Percentiles rank a stretch among this genome's conserved stretches.
phyloP scores from a whole-genome alignment of 2,113 vertebrate genomes.

The Chaetura pelagica region DNA sequence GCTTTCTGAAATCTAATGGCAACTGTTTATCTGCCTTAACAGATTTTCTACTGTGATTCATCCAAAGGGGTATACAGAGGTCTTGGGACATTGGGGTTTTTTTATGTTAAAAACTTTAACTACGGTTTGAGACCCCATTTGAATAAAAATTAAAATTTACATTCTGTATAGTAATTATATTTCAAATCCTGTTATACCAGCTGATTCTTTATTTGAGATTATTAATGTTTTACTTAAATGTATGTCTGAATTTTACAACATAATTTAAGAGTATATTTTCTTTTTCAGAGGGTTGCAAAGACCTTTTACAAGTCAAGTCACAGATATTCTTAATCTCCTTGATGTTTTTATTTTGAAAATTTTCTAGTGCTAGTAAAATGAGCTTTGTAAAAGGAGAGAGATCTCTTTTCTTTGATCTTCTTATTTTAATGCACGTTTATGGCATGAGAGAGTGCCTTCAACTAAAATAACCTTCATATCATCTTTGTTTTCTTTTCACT shows the following conservation, averaged over 20 bases:
- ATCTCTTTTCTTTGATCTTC: not conserved
- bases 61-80: not conserved
- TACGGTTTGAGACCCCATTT: not conserved
- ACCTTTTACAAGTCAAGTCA: not conserved
- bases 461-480: not conserved
- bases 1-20: not conserved
- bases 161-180: not conserved
- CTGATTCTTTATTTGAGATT: not conserved
- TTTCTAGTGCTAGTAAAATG: not conserved
- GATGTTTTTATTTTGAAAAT: not conserved
- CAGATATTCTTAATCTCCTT: not conserved
- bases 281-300: not conserved
- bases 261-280: not conserved
- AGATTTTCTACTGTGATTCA: not conserved
- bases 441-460: not conserved
- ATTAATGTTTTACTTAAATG: not conserved
- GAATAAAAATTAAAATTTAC: not conserved
- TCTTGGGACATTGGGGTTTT: not conserved
- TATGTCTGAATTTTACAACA: not conserved
- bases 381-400: not conserved
- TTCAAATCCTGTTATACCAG: not conserved
- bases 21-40: not conserved
- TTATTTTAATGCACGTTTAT: not conserved
- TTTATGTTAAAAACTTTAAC: not conserved
- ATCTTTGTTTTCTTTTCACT: not conserved